Conservation (phyloP, 2,888 invertebrate genomes). For the Microplitis manilae region DNA sequence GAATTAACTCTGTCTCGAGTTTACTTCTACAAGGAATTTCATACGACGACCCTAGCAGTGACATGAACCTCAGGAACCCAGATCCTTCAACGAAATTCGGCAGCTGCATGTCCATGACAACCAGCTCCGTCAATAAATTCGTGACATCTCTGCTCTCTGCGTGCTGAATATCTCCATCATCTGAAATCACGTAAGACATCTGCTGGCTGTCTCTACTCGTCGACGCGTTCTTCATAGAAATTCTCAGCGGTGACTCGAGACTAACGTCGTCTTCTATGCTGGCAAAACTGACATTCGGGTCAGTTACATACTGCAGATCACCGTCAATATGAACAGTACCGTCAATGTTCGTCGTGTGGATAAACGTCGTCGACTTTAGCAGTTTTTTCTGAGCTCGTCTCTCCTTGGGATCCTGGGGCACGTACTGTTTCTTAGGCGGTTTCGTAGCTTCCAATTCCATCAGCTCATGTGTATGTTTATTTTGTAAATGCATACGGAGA, state of each 20-base stretch:
- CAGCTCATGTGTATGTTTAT: slow-evolving; percentile 70
- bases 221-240: slow-evolving; percentile 60
- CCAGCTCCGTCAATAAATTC: slow-evolving; percentile 72
- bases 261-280: slow-evolving; percentile 66
- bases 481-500: slow-evolving; percentile 73
- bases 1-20: slow-evolving; percentile 72
- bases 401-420: slow-evolving; percentile 65
- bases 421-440: slow-evolving; percentile 63
- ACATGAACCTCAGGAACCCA: slow-evolving; percentile 72
- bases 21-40: slow-evolving; percentile 72
- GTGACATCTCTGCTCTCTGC: slow-evolving; percentile 69
- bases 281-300: slow-evolving; percentile 65
- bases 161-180: slow-evolving; percentile 61
- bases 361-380: slow-evolving; percentile 66
- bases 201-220: slow-evolving; percentile 24
- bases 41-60: slow-evolving; percentile 71
- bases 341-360: slow-evolving; percentile 69
- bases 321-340: slow-evolving; percentile 70
- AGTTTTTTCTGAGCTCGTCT: slow-evolving; percentile 64
- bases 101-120: slow-evolving; percentile 71
- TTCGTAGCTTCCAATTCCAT: slow-evolving; percentile 65
- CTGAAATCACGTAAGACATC: slow-evolving; percentile 62
- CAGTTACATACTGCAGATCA: slow-evolving; percentile 70
- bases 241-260: slow-evolving; percentile 59
- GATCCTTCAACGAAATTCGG: slow-evolving; percentile 72